A percentile compares a stretch with the other conserved stretches of the same genome.
Conservation (phyloP, 2,888 invertebrate genomes). For the Catocala nupta region DNA sequence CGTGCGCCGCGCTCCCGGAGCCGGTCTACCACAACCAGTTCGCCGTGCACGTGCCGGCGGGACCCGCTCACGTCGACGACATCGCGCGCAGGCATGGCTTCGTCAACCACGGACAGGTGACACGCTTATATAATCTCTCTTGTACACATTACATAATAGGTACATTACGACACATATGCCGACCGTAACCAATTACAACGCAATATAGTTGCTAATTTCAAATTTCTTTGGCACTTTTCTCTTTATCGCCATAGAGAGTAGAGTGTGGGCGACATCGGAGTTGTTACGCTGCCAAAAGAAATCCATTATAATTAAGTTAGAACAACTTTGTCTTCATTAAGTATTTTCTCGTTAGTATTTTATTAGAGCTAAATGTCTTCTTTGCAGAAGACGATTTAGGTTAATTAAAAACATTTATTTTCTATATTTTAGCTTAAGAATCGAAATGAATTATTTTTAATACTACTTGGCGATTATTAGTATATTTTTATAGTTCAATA, state of each 20-base stretch:
- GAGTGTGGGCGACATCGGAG: slow-evolving; percentile 9
- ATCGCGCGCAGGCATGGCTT: slow-evolving; percentile 95
- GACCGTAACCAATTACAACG: slow-evolving; percentile 37
- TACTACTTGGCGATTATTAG: too few relatives aligned
- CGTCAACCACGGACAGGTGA: slow-evolving; percentile 95
- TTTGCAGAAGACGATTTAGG: not conserved
- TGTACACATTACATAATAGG: not conserved
- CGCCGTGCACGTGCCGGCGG: slow-evolving; percentile 94
- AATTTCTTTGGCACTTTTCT: slow-evolving; percentile 1
- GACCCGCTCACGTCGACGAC: slow-evolving; percentile 90
- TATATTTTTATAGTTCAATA: too few relatives aligned
- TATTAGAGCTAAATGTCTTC: slow-evolving; percentile 12
- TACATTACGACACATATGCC: not conserved
- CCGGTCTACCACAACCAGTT: slow-evolving; percentile 93
- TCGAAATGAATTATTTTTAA: not conserved
- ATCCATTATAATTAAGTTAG: slow-evolving; percentile 36
- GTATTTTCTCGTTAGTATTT: slow-evolving; percentile 13
- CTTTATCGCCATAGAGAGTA: slow-evolving; percentile 12
- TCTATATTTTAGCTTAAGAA: not conserved
- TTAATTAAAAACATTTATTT: slow-evolving; percentile 11
- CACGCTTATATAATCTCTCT: slow-evolving; percentile 50
- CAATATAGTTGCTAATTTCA: slow-evolving; percentile 27
- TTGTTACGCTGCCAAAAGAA: slow-evolving; percentile 21
- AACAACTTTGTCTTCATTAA: slow-evolving; percentile 27
- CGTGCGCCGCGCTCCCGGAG: slow-evolving; percentile 63